Conservation (phyloP, 2,797 vertebrate genomes). For the Malurus leucopterus region DNA sequence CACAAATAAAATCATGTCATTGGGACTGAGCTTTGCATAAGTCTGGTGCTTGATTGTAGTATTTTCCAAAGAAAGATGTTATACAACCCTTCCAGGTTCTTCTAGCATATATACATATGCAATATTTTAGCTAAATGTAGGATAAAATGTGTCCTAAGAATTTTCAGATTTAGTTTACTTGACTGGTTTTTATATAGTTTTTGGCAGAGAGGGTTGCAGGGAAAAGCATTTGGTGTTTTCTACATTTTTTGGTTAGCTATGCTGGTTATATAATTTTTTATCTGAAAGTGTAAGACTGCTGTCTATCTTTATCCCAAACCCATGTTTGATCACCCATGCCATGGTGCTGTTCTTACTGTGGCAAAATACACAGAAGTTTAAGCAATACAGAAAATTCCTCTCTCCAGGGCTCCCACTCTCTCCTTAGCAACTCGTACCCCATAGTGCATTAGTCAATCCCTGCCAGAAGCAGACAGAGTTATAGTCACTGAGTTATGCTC, state of each 20-base stretch:
- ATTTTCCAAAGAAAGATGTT: not conserved
- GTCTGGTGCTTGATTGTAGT: not conserved
- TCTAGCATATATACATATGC: not conserved
- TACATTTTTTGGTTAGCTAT: not conserved
- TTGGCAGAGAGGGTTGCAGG: not conserved
- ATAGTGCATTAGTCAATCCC: not conserved
- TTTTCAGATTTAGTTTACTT: not conserved
- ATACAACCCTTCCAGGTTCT: not conserved
- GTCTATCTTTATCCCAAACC: not conserved
- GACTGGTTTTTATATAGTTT: not conserved
- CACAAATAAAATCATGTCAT: not conserved
- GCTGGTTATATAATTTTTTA: not conserved
- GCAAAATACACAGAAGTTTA: not conserved
- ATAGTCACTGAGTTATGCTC: not conserved
- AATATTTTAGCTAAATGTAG: not conserved
- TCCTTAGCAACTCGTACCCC: not conserved
- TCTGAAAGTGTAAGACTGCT: not conserved
- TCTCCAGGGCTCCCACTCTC: not conserved
- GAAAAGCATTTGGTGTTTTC: not conserved
- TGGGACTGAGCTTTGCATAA: not conserved
- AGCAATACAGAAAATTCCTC: not conserved
- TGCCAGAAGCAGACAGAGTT: not conserved
- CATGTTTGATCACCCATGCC: not conserved
- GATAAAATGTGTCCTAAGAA: not conserved
- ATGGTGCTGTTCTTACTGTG: not conserved